phyloP scores from a whole-genome alignment of 2,113 vertebrate genomes.

The Fregata magnificens region DNA sequence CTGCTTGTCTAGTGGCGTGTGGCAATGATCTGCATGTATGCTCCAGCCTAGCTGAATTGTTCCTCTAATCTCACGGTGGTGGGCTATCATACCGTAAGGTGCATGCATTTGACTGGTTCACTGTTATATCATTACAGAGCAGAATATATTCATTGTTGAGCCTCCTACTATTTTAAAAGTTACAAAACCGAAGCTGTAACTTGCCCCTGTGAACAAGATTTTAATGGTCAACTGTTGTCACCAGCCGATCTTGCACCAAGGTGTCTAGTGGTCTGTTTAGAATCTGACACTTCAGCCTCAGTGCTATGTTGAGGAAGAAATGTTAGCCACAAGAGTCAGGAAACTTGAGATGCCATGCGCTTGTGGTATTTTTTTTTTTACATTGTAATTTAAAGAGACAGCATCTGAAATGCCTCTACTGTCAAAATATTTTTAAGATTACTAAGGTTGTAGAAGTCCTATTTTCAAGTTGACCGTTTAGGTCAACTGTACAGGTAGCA shows the following conservation, averaged over 20 bases:
- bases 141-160: neutral
- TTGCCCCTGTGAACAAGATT: neutral
- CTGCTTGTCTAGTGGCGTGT: neutral
- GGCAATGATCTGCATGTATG: neutral
- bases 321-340: neutral
- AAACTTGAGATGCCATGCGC: accelerated
- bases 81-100: accelerated
- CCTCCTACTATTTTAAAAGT: neutral
- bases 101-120: neutral
- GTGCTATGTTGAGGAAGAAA: neutral
- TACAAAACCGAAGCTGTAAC: neutral
- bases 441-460: neutral
- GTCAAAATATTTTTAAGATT: neutral
- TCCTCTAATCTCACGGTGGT: neutral
- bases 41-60: neutral
- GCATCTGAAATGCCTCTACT: neutral
- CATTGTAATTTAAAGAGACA: neutral
- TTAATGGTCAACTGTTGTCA: neutral
- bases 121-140: neutral
- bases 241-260: neutral
- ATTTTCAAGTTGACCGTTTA: neutral
- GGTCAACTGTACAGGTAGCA: neutral
- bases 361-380: neutral
- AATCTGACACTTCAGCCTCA: neutral
- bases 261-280: neutral